phyloP scores from a whole-genome alignment of 2,113 vertebrate genomes.

The Carollia perspicillata region DNA sequence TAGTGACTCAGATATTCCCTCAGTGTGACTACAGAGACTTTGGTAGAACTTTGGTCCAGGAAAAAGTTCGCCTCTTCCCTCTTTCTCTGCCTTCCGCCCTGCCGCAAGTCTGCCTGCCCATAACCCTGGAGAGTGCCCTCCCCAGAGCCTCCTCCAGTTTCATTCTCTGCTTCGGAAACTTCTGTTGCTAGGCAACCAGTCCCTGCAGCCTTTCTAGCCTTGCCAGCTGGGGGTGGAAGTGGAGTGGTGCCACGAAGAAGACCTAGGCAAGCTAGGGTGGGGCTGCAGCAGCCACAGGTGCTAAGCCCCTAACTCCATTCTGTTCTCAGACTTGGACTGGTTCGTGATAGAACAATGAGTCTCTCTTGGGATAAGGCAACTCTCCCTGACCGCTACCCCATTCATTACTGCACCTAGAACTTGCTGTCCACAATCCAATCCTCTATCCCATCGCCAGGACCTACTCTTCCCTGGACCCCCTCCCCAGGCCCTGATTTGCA shows the following conservation, averaged over 20 bases:
- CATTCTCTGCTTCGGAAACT: slow-evolving; percentile 31
- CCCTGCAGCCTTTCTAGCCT: neutral
- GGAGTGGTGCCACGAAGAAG: neutral
- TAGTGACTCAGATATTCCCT: slow-evolving; percentile 57
- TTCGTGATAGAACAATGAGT: neutral
- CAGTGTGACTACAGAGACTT: neutral
- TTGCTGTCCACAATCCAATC: neutral
- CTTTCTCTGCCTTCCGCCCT: too few relatives aligned
- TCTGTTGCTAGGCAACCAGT: slow-evolving; percentile 41
- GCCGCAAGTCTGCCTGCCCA: neutral
- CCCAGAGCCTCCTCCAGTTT: neutral
- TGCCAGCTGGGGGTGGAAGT: neutral
- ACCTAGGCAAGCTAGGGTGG: too few relatives aligned
- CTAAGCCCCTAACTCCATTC: neutral
- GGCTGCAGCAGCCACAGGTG: neutral
- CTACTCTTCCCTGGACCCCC: neutral
- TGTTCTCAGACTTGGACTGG: neutral
- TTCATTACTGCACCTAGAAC: neutral
- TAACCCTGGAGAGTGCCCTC: neutral
- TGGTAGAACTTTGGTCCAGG: neutral
- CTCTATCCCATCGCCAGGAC: neutral
- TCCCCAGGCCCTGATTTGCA: neutral
- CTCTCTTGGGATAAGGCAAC: neutral
- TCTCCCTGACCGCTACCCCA: neutral
- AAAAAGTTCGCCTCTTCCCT: neutral